These are phyloP conservation scores for Tiliacea aurago DNA, from an alignment of 2,888 invertebrate species.

Conservation along the genomic window DNA sequence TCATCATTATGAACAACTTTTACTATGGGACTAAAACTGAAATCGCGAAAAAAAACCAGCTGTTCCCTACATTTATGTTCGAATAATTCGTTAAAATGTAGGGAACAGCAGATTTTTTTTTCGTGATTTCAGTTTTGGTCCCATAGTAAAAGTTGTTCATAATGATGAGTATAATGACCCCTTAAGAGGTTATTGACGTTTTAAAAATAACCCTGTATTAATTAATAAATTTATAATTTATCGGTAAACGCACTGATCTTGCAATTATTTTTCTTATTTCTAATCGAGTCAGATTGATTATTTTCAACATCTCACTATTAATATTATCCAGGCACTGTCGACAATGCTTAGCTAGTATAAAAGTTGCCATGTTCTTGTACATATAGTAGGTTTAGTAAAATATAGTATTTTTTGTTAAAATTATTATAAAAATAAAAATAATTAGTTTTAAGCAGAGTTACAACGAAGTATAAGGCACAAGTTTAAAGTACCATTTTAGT, in stretches of 20 bases:
- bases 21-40: too few species aligned
- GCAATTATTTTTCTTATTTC: not conserved
- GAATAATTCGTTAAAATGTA: too few species aligned
- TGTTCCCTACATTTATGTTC: too few species aligned
- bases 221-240: not conserved
- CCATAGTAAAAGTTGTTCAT: too few species aligned
- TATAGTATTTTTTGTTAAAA: constrained; percentile 49
- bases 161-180: too few species aligned
- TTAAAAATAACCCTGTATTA: too few species aligned
- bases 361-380: constrained; percentile 52
- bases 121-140: too few species aligned
- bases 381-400: constrained; percentile 36
- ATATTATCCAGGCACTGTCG: constrained; percentile 17
- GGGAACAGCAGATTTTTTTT: too few species aligned
- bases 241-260: constrained; percentile 41
- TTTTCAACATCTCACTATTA: constrained; percentile 9
- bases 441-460: constrained; percentile 37
- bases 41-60: too few species aligned
- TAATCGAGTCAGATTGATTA: not conserved
- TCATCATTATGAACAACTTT: too few species aligned
- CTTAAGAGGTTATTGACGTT: too few species aligned
- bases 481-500: constrained; percentile 15
- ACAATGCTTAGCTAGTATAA: constrained; percentile 38
- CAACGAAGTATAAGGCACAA: constrained; percentile 55
- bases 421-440: constrained; percentile 5